Evolutionary conservation across 2,888 invertebrate genomes (phyloP).

Genomic region (Eumerus sabulonum): DNA sequence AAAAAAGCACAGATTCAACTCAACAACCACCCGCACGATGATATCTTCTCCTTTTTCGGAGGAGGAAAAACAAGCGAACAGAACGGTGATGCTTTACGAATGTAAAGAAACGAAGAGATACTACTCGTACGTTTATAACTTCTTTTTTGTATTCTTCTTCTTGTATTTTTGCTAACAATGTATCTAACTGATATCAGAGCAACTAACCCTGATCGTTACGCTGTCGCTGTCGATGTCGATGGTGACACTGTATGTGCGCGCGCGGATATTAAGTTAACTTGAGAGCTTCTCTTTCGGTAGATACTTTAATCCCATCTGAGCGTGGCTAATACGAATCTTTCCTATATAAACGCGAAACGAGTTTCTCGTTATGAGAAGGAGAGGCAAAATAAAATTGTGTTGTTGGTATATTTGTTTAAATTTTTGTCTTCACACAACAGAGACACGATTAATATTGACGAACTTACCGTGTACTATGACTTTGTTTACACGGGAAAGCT

Average conservation of each 20-base stretch:
- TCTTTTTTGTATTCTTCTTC: no score
- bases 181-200: constrained; percentile 65
- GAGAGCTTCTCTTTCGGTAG: constrained; percentile 68
- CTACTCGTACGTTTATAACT: constrained; percentile 11
- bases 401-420: constrained; percentile 3
- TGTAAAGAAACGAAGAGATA: constrained; percentile 64
- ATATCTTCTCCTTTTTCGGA: constrained; percentile 63
- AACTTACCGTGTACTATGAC: constrained; percentile 37
- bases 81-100: constrained; percentile 62
- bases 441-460: constrained; percentile 23
- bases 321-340: constrained; percentile 65
- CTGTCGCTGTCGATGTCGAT: constrained; percentile 14
- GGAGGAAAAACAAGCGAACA: constrained; percentile 58
- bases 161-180: constrained; percentile 17
- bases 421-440: constrained; percentile 24
- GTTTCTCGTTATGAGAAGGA: constrained; percentile 66
- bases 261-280: constrained; percentile 64
- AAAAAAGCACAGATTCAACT: constrained; percentile 34
- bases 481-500: constrained; percentile 64
- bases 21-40: constrained; percentile 67
- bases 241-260: constrained; percentile 53
- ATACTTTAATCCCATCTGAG: constrained; percentile 69
- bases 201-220: constrained; percentile 60
- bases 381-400: constrained; percentile 35
- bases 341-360: constrained; percentile 67